These are phyloP conservation scores for Saccopteryx leptura DNA, from an alignment of 2,113 vertebrate species.

Conservation along the genomic window DNA sequence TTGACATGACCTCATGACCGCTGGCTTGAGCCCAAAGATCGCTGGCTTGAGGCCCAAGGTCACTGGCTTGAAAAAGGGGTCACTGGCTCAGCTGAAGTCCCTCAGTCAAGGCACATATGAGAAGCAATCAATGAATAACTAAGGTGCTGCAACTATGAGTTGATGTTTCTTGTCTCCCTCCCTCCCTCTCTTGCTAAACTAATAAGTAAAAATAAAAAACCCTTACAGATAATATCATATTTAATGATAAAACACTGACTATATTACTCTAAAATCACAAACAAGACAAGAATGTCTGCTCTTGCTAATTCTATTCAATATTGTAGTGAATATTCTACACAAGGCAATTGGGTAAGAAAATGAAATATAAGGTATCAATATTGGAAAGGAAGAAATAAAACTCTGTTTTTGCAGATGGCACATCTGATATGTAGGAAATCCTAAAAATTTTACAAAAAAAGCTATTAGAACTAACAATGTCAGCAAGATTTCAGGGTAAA, in stretches of 20 bases:
- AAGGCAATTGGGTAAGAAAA: constrained; percentile 1
- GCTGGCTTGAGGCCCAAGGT: no score
- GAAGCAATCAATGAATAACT: no score
- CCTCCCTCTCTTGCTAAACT: no score
- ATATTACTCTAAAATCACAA: background rate
- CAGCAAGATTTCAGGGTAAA: background rate
- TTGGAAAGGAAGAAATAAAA: background rate
- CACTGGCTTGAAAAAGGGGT: no score
- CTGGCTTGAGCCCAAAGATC: no score
- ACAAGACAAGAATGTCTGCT: background rate
- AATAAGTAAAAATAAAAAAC: no score
- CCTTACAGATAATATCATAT: background rate
- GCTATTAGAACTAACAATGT: background rate
- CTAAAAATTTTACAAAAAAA: constrained; percentile 13
- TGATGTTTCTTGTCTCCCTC: no score
- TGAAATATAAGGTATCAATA: background rate
- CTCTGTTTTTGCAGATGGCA: background rate
- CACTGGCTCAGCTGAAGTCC: no score
- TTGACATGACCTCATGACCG: no score
- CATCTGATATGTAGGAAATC: background rate
- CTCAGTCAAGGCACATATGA: no score
- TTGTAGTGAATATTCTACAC: background rate
- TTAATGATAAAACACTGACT: constrained; percentile 10
- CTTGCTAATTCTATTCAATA: background rate
- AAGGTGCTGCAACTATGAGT: no score